A percentile compares a stretch with the other conserved stretches of the same genome.
phyloP scores from a whole-genome alignment of 2,113 vertebrate genomes.

The Dicrurus megarhynchus region DNA sequence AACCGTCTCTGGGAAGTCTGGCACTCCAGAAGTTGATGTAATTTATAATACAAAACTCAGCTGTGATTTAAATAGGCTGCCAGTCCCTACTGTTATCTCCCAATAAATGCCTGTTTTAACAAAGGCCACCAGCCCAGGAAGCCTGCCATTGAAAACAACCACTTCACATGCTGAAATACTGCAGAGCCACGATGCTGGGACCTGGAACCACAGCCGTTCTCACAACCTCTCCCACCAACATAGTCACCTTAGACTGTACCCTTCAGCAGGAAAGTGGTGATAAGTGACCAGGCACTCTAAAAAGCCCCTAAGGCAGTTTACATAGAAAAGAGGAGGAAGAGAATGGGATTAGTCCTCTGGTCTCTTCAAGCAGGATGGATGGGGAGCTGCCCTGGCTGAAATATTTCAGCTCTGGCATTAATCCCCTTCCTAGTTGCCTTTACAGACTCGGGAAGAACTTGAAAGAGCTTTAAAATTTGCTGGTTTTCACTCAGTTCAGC shows the following conservation, averaged over 20 bases:
- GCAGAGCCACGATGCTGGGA: background rate
- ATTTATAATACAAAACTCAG: constrained; percentile 56
- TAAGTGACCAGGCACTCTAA: background rate
- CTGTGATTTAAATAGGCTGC: constrained; percentile 48
- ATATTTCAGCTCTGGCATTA: background rate
- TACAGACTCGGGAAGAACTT: background rate
- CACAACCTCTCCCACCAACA: background rate
- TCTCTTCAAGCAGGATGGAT: background rate
- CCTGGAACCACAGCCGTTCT: background rate
- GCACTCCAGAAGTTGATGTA: constrained; percentile 25
- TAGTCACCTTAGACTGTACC: background rate
- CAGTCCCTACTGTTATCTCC: constrained; percentile 29
- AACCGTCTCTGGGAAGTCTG: constrained; percentile 25
- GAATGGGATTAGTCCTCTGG: background rate
- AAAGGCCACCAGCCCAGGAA: constrained; percentile 35
- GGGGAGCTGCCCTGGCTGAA: background rate
- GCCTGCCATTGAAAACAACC: constrained; percentile 41
- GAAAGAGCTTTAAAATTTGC: background rate
- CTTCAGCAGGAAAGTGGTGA: background rate
- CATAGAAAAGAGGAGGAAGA: background rate
- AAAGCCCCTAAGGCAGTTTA: background rate
- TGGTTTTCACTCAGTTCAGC: background rate
- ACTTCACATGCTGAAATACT: constrained; percentile 13
- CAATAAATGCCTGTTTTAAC: constrained; percentile 35
- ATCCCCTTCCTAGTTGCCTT: background rate